Conservation (phyloP, 2,888 invertebrate genomes). For the Fragum sueziense region DNA sequence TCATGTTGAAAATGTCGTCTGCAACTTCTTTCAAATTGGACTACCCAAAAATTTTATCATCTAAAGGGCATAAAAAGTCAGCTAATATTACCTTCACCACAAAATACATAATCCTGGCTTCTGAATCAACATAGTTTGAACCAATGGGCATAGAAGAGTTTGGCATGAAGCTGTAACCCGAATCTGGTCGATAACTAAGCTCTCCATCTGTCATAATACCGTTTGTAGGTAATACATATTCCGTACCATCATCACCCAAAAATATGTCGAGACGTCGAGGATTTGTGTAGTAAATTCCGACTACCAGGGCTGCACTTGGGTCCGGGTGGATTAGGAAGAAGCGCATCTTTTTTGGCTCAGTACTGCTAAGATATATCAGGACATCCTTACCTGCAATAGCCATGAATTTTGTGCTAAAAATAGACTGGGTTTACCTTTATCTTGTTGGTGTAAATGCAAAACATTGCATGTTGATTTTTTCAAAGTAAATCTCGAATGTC, state of each 20-base stretch:
- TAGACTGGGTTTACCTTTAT: too few relatives aligned
- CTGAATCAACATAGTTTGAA: slow-evolving; percentile 70
- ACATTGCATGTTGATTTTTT: too few relatives aligned
- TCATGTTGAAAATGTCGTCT: too few relatives aligned
- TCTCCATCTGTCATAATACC: slow-evolving; percentile 17
- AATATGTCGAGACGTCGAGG: slow-evolving; percentile 69
- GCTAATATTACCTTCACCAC: slow-evolving; percentile 63
- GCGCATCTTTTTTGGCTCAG: slow-evolving; percentile 73
- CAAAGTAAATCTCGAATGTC: slow-evolving; percentile 71
- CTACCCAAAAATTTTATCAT: too few relatives aligned
- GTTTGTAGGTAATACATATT: slow-evolving; percentile 63
- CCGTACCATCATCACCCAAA: slow-evolving; percentile 38
- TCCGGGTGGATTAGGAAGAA: slow-evolving; percentile 69
- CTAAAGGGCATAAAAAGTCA: too few relatives aligned
- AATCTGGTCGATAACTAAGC: neutral
- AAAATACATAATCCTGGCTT: slow-evolving; percentile 66
- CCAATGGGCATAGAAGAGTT: slow-evolving; percentile 60
- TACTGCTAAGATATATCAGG: slow-evolving; percentile 70
- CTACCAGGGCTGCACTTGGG: slow-evolving; percentile 58
- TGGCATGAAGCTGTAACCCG: slow-evolving; percentile 60
- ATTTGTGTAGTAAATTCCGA: slow-evolving; percentile 66
- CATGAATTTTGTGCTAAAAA: too few relatives aligned
- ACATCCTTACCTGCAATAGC: neutral
- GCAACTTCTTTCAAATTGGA: too few relatives aligned
- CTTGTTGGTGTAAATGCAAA: too few relatives aligned